A percentile compares a stretch with the other conserved stretches of the same genome.
Evolutionary conservation across 2,113 vertebrate species (phyloP).

Genomic region (Manacus vitellinus): DNA sequence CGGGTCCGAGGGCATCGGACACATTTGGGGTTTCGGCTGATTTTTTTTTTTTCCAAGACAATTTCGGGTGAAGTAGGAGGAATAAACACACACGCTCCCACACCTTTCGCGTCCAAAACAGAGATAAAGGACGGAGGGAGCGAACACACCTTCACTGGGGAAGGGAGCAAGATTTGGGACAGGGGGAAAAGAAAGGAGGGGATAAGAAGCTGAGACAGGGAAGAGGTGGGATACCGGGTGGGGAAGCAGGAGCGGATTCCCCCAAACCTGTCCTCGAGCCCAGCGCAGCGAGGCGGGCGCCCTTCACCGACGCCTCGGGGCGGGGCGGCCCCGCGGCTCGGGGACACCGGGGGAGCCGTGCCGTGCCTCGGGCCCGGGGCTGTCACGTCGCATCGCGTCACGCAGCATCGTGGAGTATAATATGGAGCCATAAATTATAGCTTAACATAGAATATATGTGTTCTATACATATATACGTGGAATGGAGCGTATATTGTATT

Average conservation of each 20-base stretch:
- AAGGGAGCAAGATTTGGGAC: background rate
- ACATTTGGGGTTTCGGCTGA: background rate
- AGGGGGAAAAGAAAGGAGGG: too few species aligned
- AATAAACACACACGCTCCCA: background rate
- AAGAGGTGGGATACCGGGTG: background rate
- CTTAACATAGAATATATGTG: background rate
- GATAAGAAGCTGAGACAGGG: background rate
- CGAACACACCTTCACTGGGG: background rate
- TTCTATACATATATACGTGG: fast-evolving
- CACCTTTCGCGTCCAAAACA: background rate
- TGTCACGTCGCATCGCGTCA: background rate
- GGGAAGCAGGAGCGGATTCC: background rate
- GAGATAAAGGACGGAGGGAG: background rate
- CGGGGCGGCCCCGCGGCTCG: background rate
- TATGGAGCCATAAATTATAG: background rate
- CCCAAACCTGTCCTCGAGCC: background rate
- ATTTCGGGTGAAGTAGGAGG: background rate
- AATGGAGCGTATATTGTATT: background rate
- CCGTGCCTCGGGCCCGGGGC: background rate
- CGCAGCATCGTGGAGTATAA: background rate
- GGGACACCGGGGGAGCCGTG: background rate
- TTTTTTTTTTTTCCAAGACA: background rate
- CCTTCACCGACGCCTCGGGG: background rate
- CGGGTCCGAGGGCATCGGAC: background rate
- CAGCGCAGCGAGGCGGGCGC: background rate